Base-by-base conservation (phyloP, 2,888 invertebrate genomes). In the Hyposoter didymator region DNA sequence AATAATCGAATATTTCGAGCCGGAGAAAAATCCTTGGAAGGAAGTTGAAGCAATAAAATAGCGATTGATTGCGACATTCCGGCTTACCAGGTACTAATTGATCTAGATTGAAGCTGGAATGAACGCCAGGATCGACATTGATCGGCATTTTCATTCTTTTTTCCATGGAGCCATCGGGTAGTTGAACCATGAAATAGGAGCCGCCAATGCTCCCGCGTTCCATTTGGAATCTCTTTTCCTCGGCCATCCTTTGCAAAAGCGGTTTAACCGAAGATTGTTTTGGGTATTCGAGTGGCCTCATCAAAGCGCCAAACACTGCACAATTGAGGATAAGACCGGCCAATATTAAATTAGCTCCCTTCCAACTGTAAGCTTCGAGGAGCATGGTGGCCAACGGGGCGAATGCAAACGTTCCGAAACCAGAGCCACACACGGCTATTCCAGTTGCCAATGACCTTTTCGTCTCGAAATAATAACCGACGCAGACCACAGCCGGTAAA, bases 401-500 rank as follows among this genome's bases (percentile, higher is more conserved):
- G 93, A 99, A 99, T 67, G 97, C 96, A 94, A 99, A 99, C 2
- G 99, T 99, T 69, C 99, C 99, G 82, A 98, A 96, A 3, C 99
- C 99, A 0, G 99, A 98, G 8, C 99, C 99, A 92, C 99, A 99
- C 0, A 99, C 99, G 0, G 99, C 99, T 83, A 98, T 97, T 78
- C 97, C 99, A 75, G 99, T 99, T 70, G 99, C 99, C 88, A 99
- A 95, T 14, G 99, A 98, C 86, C 99, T 95, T 90, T 98, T 97
- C 69, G 98, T 98, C 94, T 99, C 99, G 94, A 99, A 99, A 95
- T 99, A 99, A 94, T 99, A 99, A 7, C 99, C 98, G 39, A 99
- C 99, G 78, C 98, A 98, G 14, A 99, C 99, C 55, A 99, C 99
- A 1, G 99, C 99, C 0, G 99, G 99, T 69, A 99, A 95, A 94